Percentiles rank a stretch among this genome's conserved stretches.
phyloP scores from a whole-genome alignment of 1,140 invertebrate species.

The Metopolophium dirhodum region DNA sequence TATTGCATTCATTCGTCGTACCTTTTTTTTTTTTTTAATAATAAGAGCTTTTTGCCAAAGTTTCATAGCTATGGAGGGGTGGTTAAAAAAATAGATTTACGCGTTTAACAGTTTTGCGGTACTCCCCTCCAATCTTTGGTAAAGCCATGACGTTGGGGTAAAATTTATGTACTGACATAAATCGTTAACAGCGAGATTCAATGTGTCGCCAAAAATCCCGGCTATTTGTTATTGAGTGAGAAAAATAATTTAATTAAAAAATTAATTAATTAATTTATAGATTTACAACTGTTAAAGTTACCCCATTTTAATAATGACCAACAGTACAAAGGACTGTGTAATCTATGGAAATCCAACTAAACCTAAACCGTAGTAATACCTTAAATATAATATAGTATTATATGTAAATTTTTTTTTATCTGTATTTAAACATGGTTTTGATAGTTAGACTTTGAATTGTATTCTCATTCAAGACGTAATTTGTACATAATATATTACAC shows the following conservation, averaged over 20 bases:
- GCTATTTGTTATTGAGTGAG: conserved; percentile 41
- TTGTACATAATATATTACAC: background rate
- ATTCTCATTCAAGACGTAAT: background rate
- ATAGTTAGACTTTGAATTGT: background rate
- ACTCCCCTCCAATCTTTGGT: conserved; percentile 27
- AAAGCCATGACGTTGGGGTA: background rate
- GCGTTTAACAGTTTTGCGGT: conserved; percentile 37
- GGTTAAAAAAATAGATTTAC: conserved; percentile 53
- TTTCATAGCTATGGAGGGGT: conserved; percentile 2
- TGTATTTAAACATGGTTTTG: background rate
- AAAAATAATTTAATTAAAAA: conserved; percentile 50
- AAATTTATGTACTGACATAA: conserved; percentile 51
- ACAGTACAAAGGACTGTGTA: background rate
- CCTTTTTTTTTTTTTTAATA: conserved; percentile 19
- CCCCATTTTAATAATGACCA: background rate
- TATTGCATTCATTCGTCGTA: conserved; percentile 24
- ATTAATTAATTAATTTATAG: conserved; percentile 35
- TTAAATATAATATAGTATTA: background rate
- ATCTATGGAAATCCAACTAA: background rate
- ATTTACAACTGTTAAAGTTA: conserved; percentile 18
- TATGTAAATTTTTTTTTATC: no score
- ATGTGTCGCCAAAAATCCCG: conserved; percentile 49
- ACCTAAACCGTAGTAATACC: background rate
- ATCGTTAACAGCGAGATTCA: conserved; percentile 50
- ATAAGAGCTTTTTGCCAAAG: conserved; percentile 42